Evolutionary conservation across 2,797 vertebrate species (phyloP).

Genomic region (Arvicola amphibius): DNA sequence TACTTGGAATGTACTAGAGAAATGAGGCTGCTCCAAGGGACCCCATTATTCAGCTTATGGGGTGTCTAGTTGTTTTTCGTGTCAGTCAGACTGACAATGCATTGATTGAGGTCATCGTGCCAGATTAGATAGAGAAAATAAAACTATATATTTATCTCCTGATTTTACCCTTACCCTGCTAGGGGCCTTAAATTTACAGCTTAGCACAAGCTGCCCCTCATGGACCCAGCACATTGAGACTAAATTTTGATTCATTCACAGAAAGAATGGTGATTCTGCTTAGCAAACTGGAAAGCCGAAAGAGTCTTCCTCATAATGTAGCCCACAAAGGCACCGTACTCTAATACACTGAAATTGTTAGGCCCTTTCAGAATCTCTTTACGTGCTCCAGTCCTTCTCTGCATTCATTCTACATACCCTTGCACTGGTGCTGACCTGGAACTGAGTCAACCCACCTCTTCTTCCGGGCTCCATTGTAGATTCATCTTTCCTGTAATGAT

Average conservation of each 20-base stretch:
- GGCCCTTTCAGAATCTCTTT: not conserved
- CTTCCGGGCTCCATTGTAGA: accelerated
- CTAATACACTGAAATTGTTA: not conserved
- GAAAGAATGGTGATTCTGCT: not conserved
- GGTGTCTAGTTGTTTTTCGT: not conserved
- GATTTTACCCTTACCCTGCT: not conserved
- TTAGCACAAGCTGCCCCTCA: not conserved
- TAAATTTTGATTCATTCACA: not conserved
- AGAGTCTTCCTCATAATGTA: not conserved
- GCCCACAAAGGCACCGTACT: not conserved
- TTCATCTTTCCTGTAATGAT: not conserved
- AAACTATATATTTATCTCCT: not conserved
- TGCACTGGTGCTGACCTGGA: not conserved
- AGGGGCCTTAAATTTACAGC: too few relatives aligned
- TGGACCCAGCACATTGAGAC: not conserved
- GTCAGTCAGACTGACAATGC: not conserved
- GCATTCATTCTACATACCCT: not conserved
- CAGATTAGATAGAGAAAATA: not conserved
- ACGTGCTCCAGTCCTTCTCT: not conserved
- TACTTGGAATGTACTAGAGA: not conserved
- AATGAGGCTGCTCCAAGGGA: not conserved
- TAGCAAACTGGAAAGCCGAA: not conserved
- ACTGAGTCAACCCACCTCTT: not conserved
- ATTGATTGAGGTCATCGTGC: not conserved
- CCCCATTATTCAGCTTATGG: not conserved